These are phyloP conservation scores for Dysidea cf. avara DNA, from an alignment of 37 sponge, comb jelly and placozoan species.

Conservation along the genomic window DNA sequence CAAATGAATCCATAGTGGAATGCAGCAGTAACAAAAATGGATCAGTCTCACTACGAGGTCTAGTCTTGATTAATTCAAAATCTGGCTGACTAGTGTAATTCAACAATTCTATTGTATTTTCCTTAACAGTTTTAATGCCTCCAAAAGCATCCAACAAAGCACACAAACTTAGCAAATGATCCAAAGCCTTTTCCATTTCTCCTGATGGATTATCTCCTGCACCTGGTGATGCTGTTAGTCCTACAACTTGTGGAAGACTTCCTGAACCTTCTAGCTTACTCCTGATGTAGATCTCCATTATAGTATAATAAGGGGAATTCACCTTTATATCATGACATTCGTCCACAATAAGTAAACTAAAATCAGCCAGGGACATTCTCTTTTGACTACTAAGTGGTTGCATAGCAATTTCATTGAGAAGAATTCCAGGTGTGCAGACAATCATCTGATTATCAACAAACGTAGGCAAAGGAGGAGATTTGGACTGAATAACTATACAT, in stretches of 20 bases:
- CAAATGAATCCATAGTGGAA: too few relatives aligned
- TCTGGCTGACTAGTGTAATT: conserved; percentile 3
- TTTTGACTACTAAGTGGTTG: too few relatives aligned
- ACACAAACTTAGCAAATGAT: conserved; percentile 45
- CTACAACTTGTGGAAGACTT: conserved; percentile 52
- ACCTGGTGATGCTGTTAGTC: conserved; percentile 69
- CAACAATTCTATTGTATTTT: conserved; percentile 27
- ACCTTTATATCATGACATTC: conserved; percentile 82
- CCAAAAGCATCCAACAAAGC: conserved; percentile 59
- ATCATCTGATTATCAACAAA: conserved; percentile 40
- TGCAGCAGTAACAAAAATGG: too few relatives aligned
- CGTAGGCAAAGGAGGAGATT: too few relatives aligned
- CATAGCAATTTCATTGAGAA: conserved; percentile 24
- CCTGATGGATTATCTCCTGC: conserved; percentile 37
- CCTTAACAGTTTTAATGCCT: conserved; percentile 43
- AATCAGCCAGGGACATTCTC: too few relatives aligned
- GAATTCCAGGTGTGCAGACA: conserved; percentile 65
- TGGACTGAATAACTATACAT: neutral
- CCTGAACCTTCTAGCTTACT: conserved; percentile 6
- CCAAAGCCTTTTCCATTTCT: conserved; percentile 1
- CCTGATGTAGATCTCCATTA: conserved; percentile 46
- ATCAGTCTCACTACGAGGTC: too few relatives aligned
- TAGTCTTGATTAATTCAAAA: too few relatives aligned
- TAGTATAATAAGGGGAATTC: conserved; percentile 39
- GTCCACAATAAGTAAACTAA: conserved; percentile 73